Evolutionary conservation across 1,140 invertebrate genomes (phyloP).

Genomic region (Neomicropteryx cornuta): DNA sequence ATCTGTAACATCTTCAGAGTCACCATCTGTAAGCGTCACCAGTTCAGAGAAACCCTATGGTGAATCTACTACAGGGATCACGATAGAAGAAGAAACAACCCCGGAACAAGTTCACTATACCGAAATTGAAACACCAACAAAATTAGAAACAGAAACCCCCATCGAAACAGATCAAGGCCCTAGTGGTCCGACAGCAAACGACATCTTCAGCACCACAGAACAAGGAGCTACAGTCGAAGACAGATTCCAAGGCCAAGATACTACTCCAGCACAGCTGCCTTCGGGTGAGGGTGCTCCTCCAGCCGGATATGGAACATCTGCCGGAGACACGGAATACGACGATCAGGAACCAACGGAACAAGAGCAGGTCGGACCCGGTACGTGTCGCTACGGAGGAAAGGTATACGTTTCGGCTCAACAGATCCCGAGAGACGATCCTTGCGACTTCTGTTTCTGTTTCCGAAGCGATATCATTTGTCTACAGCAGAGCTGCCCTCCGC

Average conservation of each 20-base stretch:
- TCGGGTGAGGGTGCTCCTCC: background rate
- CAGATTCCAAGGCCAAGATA: no score
- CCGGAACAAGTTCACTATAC: background rate
- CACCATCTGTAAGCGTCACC: background rate
- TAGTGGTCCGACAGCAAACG: no score
- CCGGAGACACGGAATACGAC: background rate
- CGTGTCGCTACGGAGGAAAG: constrained; percentile 82
- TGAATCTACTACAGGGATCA: background rate
- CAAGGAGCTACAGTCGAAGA: no score
- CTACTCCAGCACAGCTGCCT: no score
- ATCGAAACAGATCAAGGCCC: no score
- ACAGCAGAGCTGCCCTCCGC: constrained; percentile 89
- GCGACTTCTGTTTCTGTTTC: constrained; percentile 96
- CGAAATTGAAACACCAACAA: background rate
- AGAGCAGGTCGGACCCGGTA: constrained; percentile 68
- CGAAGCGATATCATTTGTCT: constrained; percentile 90
- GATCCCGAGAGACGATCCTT: constrained; percentile 86
- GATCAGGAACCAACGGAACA: no score
- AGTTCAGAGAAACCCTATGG: background rate
- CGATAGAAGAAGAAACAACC: constrained; percentile 3
- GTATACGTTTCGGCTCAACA: constrained; percentile 90
- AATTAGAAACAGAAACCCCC: background rate
- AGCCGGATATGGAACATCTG: constrained; percentile 2
- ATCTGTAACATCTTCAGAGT: constrained; percentile 7
- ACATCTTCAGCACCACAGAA: no score